These are phyloP conservation scores for Macroramphosus scolopax DNA, from an alignment of 2,797 vertebrate genomes.

Conservation along the genomic window DNA sequence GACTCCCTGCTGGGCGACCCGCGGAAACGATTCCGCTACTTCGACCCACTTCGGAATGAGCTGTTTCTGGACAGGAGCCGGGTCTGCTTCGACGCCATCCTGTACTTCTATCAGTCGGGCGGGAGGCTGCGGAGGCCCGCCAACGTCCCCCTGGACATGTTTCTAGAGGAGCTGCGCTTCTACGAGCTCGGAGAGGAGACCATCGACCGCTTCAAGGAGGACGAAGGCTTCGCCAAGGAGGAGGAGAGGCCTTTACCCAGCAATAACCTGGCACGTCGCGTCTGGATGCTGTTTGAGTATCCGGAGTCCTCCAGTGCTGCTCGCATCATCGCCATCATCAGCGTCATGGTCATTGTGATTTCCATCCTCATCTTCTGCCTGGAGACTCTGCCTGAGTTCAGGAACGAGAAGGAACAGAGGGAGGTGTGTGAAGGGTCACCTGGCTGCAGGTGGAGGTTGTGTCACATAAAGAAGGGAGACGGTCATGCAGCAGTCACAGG, in stretches of 20 bases:
- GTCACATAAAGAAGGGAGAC: not conserved
- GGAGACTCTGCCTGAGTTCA: conserved; percentile 93
- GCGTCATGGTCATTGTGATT: conserved; percentile 92
- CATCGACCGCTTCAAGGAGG: conserved; percentile 85
- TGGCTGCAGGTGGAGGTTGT: too few relatives aligned
- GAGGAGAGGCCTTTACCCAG: conserved; percentile 79
- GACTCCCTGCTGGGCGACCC: conserved; percentile 90
- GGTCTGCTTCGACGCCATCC: conserved; percentile 90
- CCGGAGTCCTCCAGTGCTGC: conserved; percentile 89
- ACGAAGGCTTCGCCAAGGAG: conserved; percentile 87
- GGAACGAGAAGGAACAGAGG: conserved; percentile 78
- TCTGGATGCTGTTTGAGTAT: conserved; percentile 94
- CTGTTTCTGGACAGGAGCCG: conserved; percentile 92
- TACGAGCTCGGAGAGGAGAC: conserved; percentile 88
- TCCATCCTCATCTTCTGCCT: conserved; percentile 97
- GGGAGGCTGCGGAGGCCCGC: conserved; percentile 85
- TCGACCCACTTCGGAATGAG: conserved; percentile 86
- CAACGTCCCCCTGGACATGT: conserved; percentile 89
- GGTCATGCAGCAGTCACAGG: not conserved
- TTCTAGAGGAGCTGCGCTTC: conserved; percentile 91
- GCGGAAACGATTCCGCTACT: conserved; percentile 82
- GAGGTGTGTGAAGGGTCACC: conserved; percentile 66
- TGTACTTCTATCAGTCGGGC: conserved; percentile 94
- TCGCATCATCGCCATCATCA: conserved; percentile 89
- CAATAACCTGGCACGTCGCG: conserved; percentile 74